Evolutionary conservation across 2,888 invertebrate species (phyloP).

Genomic region (Ophioninae sp.): DNA sequence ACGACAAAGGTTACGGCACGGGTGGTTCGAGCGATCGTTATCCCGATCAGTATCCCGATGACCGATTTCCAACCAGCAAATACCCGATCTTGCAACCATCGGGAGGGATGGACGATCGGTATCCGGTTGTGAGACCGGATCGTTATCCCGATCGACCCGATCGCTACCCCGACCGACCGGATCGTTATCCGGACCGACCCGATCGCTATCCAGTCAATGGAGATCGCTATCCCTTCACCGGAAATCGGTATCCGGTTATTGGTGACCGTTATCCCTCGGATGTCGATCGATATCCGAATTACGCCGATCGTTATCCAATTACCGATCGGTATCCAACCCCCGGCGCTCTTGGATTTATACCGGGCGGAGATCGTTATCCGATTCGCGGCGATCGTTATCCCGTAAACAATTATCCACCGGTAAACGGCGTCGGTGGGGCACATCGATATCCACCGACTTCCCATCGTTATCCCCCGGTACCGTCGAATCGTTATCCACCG

Average conservation of each 20-base stretch:
- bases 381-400: constrained; percentile 82
- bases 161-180: constrained; percentile 70
- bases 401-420: constrained; percentile 81
- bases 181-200: constrained; percentile 77
- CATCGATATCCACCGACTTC: constrained; percentile 78
- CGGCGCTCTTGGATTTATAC: constrained; percentile 68
- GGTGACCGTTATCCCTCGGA: constrained; percentile 77
- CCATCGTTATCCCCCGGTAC: constrained; percentile 59
- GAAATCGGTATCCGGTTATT: constrained; percentile 77
- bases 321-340: constrained; percentile 79
- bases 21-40: constrained; percentile 66
- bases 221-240: constrained; percentile 76
- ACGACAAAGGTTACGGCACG: constrained; percentile 73
- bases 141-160: constrained; percentile 63
- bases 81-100: constrained; percentile 65
- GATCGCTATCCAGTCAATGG: constrained; percentile 71
- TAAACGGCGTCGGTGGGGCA: constrained; percentile 74
- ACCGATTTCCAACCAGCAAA: constrained; percentile 70
- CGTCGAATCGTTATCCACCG: constrained; percentile 76
- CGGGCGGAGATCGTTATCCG: constrained; percentile 79
- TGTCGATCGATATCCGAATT: constrained; percentile 81
- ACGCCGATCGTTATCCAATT: constrained; percentile 79
- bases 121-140: constrained; percentile 65
- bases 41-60: constrained; percentile 70
- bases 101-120: constrained; percentile 68